Evolutionary conservation across 2,113 vertebrate genomes (phyloP).

Genomic region (Cavia porcellus): DNA sequence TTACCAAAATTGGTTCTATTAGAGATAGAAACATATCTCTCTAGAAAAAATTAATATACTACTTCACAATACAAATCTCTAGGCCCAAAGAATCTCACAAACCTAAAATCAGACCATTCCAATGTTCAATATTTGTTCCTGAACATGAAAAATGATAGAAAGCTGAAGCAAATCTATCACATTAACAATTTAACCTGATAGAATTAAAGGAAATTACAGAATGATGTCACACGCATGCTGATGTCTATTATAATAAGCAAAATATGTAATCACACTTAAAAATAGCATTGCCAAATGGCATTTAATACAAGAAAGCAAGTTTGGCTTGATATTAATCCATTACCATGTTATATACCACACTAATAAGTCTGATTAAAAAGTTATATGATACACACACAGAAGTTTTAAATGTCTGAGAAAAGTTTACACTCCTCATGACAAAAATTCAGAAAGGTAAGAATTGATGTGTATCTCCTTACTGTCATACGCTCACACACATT

Average conservation of each 20-base stretch:
- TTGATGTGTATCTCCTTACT: background rate
- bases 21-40: background rate
- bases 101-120: background rate
- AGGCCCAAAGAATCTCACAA: background rate
- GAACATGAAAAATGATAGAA: background rate
- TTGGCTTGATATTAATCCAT: background rate
- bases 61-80: background rate
- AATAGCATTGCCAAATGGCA: background rate
- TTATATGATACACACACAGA: background rate
- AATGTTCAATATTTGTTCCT: background rate
- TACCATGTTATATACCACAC: background rate
- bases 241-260: background rate
- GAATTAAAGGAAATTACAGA: background rate
- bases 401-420: conserved; percentile 26
- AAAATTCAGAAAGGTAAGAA: background rate
- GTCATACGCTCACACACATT: background rate
- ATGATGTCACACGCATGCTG: background rate
- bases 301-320: background rate
- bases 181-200: background rate
- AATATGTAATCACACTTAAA: background rate
- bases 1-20: background rate
- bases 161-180: background rate
- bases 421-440: background rate
- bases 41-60: background rate
- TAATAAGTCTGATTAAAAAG: background rate